Percentiles rank a stretch among this genome's conserved stretches.
phyloP scores from a whole-genome alignment of 2,797 vertebrate species.

The Eulemur rubriventer region DNA sequence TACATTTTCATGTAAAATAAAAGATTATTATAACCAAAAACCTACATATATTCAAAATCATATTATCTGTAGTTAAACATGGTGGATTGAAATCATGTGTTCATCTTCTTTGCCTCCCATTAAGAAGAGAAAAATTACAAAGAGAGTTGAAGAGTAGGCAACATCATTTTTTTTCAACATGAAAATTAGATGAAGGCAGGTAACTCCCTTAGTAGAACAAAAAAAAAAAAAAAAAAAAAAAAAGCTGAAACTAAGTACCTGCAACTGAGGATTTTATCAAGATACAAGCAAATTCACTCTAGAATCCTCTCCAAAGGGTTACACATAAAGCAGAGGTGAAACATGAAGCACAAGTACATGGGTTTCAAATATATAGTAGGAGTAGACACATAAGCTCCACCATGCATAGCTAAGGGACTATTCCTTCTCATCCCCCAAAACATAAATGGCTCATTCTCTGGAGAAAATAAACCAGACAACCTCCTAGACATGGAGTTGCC shows the following conservation, averaged over 20 bases:
- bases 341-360: not conserved
- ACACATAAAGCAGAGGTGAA: not conserved
- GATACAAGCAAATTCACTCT: not conserved
- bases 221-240: not conserved
- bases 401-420: not conserved
- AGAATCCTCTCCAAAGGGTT: not conserved
- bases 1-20: constrained; percentile 59
- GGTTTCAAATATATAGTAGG: not conserved
- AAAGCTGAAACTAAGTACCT: not conserved
- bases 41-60: not conserved
- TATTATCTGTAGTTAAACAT: not conserved
- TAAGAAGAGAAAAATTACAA: not conserved
- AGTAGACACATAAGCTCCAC: not conserved
- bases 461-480: not conserved
- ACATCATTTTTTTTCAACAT: not conserved
- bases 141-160: not conserved
- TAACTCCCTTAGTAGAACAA: not conserved
- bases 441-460: not conserved
- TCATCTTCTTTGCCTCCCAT: not conserved
- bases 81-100: not conserved
- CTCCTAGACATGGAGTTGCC: not conserved
- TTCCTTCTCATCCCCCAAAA: not conserved
- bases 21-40: not conserved
- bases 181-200: not conserved
- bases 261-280: not conserved